These are phyloP conservation scores for Tipula lateralis DNA, from an alignment of 2,888 invertebrate species.

Conservation along the genomic window DNA sequence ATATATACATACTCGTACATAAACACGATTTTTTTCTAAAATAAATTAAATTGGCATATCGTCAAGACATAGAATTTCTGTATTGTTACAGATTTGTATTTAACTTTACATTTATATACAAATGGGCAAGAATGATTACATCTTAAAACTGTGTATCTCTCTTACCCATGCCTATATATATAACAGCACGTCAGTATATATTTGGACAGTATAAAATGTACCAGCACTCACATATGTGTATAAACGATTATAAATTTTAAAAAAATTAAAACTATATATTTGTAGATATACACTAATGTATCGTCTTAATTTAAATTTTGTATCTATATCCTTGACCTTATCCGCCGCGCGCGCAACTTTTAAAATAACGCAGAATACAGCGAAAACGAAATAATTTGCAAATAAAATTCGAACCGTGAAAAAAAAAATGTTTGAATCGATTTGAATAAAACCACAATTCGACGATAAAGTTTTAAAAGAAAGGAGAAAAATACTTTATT, in stretches of 20 bases:
- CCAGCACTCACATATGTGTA: not conserved
- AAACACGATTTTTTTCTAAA: conserved; percentile 2
- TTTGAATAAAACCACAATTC: not conserved
- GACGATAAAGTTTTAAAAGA: not conserved
- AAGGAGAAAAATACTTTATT: not conserved
- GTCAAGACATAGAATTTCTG: not conserved
- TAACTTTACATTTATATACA: not conserved
- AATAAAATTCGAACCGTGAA: not conserved
- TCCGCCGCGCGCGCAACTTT: not conserved
- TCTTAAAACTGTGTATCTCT: not conserved
- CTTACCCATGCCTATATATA: not conserved
- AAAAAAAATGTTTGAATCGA: not conserved
- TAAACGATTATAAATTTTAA: not conserved
- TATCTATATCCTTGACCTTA: not conserved
- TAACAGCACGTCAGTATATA: not conserved
- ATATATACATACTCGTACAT: not conserved
- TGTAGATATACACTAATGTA: not conserved
- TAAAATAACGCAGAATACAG: not conserved
- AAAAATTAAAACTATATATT: not conserved
- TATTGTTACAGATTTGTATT: not conserved
- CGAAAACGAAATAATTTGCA: not conserved
- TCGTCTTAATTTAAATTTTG: not conserved
- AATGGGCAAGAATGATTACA: not conserved
- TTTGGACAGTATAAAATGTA: not conserved
- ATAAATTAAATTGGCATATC: not conserved